These are phyloP conservation scores for Oscheius onirici DNA, from an alignment of 2,888 invertebrate genomes.

Conservation along the genomic window DNA sequence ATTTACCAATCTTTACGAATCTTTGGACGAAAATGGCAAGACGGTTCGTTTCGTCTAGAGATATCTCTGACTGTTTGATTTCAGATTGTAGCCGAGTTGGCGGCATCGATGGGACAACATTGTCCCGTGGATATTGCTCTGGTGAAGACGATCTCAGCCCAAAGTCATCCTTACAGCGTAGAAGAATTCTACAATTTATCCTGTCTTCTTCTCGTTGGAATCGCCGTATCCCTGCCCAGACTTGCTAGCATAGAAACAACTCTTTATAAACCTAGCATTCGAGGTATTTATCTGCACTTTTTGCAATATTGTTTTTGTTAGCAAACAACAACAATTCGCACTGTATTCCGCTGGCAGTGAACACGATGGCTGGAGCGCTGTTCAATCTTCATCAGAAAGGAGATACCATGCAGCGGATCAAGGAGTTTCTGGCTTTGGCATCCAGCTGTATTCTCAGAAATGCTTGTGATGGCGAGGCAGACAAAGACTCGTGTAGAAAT, in stretches of 20 bases:
- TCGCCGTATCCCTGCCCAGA: conserved; percentile 95
- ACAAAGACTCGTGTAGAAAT: conserved; percentile 91
- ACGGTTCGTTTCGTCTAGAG: conserved; percentile 37
- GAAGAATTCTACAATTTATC: conserved; percentile 77
- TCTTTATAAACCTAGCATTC: conserved; percentile 44
- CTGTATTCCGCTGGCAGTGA: conserved; percentile 94
- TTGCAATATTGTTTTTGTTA: conserved; percentile 18
- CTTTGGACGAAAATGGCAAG: conserved; percentile 51
- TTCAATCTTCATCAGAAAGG: conserved; percentile 95
- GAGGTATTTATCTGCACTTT: conserved; percentile 34
- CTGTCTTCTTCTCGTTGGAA: conserved; percentile 96
- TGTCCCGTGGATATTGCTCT: conserved; percentile 95
- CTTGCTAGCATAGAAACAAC: conserved; percentile 89
- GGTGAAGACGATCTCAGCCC: conserved; percentile 86
- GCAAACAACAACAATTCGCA: conserved; percentile 87
- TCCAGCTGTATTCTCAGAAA: conserved; percentile 92
- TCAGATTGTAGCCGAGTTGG: conserved; percentile 81
- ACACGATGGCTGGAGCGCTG: conserved; percentile 92
- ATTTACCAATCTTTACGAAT: conserved; percentile 76
- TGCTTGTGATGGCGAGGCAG: conserved; percentile 87
- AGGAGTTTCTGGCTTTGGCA: conserved; percentile 88
- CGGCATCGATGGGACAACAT: conserved; percentile 90
- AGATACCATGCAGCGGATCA: conserved; percentile 96
- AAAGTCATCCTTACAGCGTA: conserved; percentile 72
- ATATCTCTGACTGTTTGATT: background rate